These are phyloP conservation scores for Syngnathus floridae DNA, from an alignment of 2,113 vertebrate genomes.

Conservation along the genomic window DNA sequence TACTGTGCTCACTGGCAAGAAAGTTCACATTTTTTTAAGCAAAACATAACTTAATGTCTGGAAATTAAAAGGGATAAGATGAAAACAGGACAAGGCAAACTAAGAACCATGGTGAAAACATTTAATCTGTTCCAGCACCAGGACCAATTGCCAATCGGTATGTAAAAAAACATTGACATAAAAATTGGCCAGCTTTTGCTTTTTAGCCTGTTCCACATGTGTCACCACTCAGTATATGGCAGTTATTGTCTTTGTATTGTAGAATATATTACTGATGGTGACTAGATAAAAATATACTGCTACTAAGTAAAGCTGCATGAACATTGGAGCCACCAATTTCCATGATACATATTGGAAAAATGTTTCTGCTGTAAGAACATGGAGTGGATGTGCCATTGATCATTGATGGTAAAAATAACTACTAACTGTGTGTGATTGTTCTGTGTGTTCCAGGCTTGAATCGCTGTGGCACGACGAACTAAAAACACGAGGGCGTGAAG, in stretches of 20 bases:
- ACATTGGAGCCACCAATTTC: background rate
- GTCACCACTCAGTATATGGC: no score
- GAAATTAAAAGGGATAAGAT: constrained; percentile 1
- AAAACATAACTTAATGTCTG: constrained; percentile 10
- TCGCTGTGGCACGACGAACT: constrained; percentile 74
- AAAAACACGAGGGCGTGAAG: constrained; percentile 62
- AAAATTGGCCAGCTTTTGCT: no score
- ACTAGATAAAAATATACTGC: no score
- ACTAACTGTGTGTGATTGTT: background rate
- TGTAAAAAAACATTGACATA: no score
- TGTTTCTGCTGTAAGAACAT: background rate
- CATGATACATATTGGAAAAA: background rate
- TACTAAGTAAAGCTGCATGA: background rate
- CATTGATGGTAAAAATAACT: background rate
- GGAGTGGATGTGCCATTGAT: background rate
- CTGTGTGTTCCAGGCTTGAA: constrained; percentile 63
- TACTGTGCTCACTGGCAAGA: background rate
- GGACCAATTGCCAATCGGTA: no score
- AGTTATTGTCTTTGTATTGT: no score
- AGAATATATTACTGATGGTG: no score
- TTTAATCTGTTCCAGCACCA: background rate
- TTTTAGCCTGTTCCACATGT: no score
- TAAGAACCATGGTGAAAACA: background rate
- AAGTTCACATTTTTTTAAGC: constrained; percentile 12
- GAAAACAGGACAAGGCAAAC: background rate